Conservation (phyloP, 2,113 vertebrate genomes). For the Ramphastos sulfuratus region DNA sequence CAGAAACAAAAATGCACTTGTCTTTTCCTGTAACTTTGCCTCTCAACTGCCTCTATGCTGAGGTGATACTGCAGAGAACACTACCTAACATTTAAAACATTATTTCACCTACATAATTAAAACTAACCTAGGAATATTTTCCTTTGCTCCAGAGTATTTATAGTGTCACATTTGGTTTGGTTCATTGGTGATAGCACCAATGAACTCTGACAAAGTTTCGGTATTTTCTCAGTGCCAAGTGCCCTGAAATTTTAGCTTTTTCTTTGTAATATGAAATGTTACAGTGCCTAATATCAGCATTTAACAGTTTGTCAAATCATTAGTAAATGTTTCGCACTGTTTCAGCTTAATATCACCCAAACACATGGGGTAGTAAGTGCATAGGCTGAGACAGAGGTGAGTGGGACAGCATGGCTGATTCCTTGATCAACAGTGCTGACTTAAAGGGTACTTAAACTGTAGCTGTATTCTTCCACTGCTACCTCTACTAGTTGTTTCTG, state of each 20-base stretch:
- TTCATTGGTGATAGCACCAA: neutral
- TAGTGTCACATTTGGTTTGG: neutral
- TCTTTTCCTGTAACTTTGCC: neutral
- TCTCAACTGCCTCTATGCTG: neutral
- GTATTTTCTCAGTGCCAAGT: neutral
- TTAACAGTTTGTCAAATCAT: neutral
- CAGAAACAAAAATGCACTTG: neutral
- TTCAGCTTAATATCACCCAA: neutral
- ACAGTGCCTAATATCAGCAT: neutral
- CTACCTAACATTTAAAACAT: neutral
- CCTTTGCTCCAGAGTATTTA: neutral
- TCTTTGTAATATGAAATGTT: neutral
- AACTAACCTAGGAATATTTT: neutral
- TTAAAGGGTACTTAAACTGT: neutral
- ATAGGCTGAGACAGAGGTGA: accelerated
- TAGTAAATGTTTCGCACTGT: neutral
- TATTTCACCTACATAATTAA: neutral
- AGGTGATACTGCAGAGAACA: neutral
- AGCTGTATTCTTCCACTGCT: neutral
- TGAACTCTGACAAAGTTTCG: neutral
- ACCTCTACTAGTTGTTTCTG: neutral
- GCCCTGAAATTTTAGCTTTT: neutral
- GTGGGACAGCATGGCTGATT: neutral
- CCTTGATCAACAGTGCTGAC: neutral
- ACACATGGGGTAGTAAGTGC: neutral